phyloP scores from a whole-genome alignment of 1,140 invertebrate species.

The Brachionus plicatilis region DNA sequence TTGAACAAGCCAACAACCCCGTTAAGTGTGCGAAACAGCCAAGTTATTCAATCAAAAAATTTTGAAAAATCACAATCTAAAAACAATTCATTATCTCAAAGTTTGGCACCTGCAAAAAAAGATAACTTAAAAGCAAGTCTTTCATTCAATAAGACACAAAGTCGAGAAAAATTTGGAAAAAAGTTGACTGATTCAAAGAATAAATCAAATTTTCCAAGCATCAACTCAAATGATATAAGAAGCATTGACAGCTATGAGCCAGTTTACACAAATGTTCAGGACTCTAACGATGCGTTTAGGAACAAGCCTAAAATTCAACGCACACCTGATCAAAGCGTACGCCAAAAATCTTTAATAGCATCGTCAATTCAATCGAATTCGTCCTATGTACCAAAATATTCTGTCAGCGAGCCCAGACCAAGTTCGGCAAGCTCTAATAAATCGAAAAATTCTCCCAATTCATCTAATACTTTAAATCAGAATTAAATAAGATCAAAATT shows the following conservation, averaged over 20 bases:
- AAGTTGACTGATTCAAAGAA: not conserved
- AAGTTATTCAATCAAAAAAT: not conserved
- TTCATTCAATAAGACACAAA: not conserved
- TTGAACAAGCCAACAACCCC: conserved; percentile 1
- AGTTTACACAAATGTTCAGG: not conserved
- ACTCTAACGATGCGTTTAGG: not conserved
- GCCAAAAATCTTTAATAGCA: not conserved
- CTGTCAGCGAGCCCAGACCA: conserved; percentile 17
- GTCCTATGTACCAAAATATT: conserved; percentile 31
- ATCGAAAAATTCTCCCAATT: conserved; percentile 9
- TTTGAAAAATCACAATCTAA: not conserved
- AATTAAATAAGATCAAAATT: not conserved
- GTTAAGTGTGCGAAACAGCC: not conserved
- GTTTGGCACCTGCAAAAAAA: not conserved
- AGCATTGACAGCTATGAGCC: not conserved
- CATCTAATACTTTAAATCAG: conserved; percentile 8
- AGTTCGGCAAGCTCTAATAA: conserved; percentile 16
- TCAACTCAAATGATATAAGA: conserved; percentile 25
- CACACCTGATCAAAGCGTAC: not conserved
- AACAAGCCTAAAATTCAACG: conserved; percentile 10
- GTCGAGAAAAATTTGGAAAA: not conserved
- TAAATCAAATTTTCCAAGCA: not conserved
- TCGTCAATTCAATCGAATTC: not conserved
- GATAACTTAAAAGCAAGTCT: not conserved
- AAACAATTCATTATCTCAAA: not conserved